Evolutionary conservation across 2,113 vertebrate genomes (phyloP).

Genomic region (Misgurnus mizolepis): DNA sequence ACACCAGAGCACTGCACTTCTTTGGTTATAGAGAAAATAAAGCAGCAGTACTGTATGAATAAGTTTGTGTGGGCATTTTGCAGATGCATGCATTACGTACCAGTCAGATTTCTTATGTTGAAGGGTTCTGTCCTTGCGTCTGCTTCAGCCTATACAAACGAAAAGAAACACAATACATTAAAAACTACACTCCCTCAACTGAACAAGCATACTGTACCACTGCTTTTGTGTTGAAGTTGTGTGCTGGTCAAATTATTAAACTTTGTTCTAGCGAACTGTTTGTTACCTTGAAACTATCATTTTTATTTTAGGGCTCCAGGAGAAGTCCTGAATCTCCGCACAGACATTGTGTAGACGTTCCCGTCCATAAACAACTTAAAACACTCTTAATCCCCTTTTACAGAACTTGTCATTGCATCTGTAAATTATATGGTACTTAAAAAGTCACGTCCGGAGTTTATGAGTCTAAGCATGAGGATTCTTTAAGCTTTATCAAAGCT

Average conservation of each 20-base stretch:
- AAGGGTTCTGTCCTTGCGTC: constrained; percentile 19
- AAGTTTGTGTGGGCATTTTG: neutral
- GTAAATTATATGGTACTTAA: constrained; percentile 50
- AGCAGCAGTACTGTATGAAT: neutral
- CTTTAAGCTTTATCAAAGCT: constrained; percentile 30
- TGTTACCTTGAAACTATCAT: constrained; percentile 23
- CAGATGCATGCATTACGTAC: constrained; percentile 14
- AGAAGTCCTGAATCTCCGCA: constrained; percentile 30
- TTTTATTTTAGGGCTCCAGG: neutral
- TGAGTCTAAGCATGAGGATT: constrained; percentile 27
- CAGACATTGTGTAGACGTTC: constrained; percentile 15
- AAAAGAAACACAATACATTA: constrained; percentile 1
- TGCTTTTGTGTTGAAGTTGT: neutral
- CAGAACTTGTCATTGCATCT: constrained; percentile 34
- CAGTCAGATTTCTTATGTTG: constrained; percentile 22
- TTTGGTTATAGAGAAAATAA: neutral
- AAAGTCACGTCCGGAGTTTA: constrained; percentile 41
- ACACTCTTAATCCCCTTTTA: constrained; percentile 30
- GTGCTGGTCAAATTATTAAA: constrained; percentile 6
- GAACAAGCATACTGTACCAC: neutral
- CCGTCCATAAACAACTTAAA: constrained; percentile 49
- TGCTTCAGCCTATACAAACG: neutral
- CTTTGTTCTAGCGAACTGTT: neutral
- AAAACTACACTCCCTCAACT: neutral
- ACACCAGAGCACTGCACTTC: neutral